A percentile compares a stretch with the other conserved stretches of the same genome.
phyloP scores from a whole-genome alignment of 2,888 invertebrate genomes.

The Ophonus ardosiacus region DNA sequence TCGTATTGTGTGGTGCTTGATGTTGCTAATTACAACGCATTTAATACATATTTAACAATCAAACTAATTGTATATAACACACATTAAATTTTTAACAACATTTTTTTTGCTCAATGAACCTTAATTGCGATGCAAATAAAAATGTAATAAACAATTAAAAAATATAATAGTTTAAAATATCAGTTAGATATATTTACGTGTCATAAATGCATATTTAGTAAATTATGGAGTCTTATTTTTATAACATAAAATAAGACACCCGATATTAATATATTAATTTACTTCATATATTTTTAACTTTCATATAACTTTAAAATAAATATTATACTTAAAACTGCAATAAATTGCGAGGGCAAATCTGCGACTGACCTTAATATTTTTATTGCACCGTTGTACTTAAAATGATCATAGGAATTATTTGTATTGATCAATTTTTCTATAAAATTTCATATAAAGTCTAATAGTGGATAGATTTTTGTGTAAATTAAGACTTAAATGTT shows the following conservation, averaged over 20 bases:
- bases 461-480: background rate
- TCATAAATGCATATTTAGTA: slow-evolving; percentile 41
- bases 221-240: background rate
- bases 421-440: background rate
- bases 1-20: slow-evolving; percentile 56
- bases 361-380: slow-evolving; percentile 13
- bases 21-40: slow-evolving; percentile 57
- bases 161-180: slow-evolving; percentile 37
- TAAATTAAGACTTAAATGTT: background rate
- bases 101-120: slow-evolving; percentile 30
- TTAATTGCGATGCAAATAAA: slow-evolving; percentile 21
- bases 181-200: slow-evolving; percentile 7
- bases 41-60: slow-evolving; percentile 54
- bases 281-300: background rate
- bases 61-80: slow-evolving; percentile 52
- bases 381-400: slow-evolving; percentile 41
- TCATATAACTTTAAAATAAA: background rate
- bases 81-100: slow-evolving; percentile 49
- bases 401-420: slow-evolving; percentile 43
- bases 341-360: slow-evolving; percentile 40
- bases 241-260: slow-evolving; percentile 1
- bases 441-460: slow-evolving; percentile 15
- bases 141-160: slow-evolving; percentile 33
- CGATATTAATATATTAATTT: slow-evolving; percentile 25
- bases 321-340: slow-evolving; percentile 36